These are phyloP conservation scores for Aselliscus stoliczkanus DNA, from an alignment of 2,797 vertebrate species.

Conservation along the genomic window DNA sequence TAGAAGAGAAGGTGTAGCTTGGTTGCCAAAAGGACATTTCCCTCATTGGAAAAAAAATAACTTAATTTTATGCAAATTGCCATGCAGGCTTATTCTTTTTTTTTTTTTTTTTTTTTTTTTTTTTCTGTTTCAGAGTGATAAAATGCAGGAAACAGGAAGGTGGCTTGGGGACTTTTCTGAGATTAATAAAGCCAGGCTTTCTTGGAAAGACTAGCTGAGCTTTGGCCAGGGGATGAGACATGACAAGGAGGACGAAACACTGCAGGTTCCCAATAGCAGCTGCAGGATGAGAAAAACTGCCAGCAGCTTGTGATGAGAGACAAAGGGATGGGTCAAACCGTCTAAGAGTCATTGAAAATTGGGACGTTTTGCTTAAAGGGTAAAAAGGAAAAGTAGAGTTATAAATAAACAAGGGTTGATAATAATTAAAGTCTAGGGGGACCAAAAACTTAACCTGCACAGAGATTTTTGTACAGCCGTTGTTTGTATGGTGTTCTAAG, in stretches of 20 bases:
- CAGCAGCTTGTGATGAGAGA: not conserved
- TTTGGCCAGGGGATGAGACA: not conserved
- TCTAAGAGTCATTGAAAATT: not conserved
- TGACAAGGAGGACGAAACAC: not conserved
- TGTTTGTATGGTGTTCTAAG: not conserved
- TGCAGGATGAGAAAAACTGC: not conserved
- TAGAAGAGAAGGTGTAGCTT: not conserved
- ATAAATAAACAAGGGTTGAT: not conserved
- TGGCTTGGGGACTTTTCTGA: not conserved
- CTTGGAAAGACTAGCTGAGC: not conserved
- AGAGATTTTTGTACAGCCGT: not conserved
- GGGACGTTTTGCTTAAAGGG: not conserved
- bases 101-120: not conserved
- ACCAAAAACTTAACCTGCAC: not conserved
- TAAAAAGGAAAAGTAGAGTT: not conserved
- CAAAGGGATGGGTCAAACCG: not conserved
- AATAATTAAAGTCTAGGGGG: not conserved
- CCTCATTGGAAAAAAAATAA: not conserved
- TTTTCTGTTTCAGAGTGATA: not conserved
- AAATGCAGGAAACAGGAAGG: not conserved
- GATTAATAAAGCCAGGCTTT: not conserved
- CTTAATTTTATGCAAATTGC: conserved; percentile 32
- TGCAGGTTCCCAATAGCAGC: not conserved
- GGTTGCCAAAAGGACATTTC: conserved; percentile 35
- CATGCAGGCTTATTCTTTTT: not conserved